Evolutionary conservation across 2,888 invertebrate species (phyloP), one percentile per base, ranked within the genome.

Genomic region (Ceramica pisi): DNA sequence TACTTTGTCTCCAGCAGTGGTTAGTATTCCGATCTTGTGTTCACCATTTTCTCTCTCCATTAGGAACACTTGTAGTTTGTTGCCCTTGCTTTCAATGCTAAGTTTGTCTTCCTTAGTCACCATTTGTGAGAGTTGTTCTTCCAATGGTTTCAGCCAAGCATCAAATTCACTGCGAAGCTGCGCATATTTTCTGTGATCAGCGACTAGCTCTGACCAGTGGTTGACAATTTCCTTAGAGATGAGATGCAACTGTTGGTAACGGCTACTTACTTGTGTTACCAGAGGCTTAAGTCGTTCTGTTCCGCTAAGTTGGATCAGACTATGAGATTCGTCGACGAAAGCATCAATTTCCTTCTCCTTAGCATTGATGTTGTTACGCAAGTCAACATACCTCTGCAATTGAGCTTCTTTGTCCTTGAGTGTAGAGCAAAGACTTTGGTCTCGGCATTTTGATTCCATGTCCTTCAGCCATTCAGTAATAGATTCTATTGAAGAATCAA

Each of bases 281-380:
- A 98, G 95, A 9, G 98, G 98, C 88, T 98, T 98, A 23, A 99
- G 97, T 67, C 98, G 97, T 85, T 98, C 98, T 0, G 98, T 98
- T 0, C 98, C 98, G 87, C 98, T 98, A 41, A 97, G 96, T 90
- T 98, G 98, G 1, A 99, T 96, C 67, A 99, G 95, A 16, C 97
- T 97, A 90, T 99, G 98, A n/a, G 98, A 98, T 87, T 97, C 97
- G 91, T 99, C 99, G 31, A 98, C 97, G 89, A 99, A 99, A 16
- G 97, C 97, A 91, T 99, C 99, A 55, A 99, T 97, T 89, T 98
- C 97, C 85, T 97, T 97, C 92, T 99, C 99, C 87, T 98, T 98
- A 16, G 97, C 97, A 63, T 97, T 95, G 62, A 99, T 97, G 63
- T 97, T 96, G 78, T 98, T 98, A 26, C 98, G 97, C 85, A 98